Conservation (phyloP, 2,797 vertebrate species). For the Otus scops region DNA sequence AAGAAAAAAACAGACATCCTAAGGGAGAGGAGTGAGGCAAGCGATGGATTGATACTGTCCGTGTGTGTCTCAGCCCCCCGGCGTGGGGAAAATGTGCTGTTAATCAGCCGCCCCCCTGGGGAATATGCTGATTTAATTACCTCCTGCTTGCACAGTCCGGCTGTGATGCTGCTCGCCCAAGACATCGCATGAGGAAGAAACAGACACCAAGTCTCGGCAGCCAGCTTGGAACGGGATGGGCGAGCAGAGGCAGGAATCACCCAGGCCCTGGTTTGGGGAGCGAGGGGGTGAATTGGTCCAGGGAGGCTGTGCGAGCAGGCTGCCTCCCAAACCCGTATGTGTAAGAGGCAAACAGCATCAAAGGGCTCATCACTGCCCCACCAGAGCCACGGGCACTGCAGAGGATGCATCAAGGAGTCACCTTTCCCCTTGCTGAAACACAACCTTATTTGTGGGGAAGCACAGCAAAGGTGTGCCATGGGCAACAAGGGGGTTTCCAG, state of each 20-base stretch:
- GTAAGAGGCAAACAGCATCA: neutral
- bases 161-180: neutral
- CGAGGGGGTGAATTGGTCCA: neutral
- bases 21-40: conserved; percentile 13
- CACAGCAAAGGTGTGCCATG: neutral
- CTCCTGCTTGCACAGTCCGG: neutral
- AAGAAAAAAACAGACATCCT: neutral
- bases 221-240: neutral
- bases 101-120: conserved; percentile 3
- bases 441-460: neutral
- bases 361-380: neutral
- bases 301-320: fast-evolving
- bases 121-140: conserved; percentile 55
- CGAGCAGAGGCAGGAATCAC: neutral
- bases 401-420: neutral
- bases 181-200: neutral
- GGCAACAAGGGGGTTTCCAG: fast-evolving
- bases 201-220: neutral
- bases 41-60: conserved; percentile 19
- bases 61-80: neutral
- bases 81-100: conserved; percentile 25
- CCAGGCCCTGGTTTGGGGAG: neutral
- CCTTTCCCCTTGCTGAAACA: neutral
- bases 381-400: neutral
- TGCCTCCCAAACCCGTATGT: neutral